phyloP scores from a whole-genome alignment of 1,140 invertebrate species.

The Cyclargus thomasi region DNA sequence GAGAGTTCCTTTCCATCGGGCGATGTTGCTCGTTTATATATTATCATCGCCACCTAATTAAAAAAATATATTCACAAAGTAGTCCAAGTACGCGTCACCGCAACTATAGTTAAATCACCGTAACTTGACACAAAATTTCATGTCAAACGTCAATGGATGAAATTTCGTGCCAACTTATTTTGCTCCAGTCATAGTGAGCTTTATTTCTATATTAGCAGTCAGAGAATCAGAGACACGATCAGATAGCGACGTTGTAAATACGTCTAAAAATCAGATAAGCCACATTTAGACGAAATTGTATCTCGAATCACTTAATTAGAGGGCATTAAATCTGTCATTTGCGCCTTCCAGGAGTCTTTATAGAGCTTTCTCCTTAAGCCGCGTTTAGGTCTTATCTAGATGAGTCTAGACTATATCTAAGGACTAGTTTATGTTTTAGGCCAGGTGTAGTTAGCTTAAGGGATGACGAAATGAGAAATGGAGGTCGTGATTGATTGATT shows the following conservation, averaged over 20 bases:
- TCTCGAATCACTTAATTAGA: constrained; percentile 62
- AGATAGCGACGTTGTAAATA: constrained; percentile 38
- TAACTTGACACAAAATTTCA: too few relatives aligned
- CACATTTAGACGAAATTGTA: constrained; percentile 36
- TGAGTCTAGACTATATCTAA: constrained; percentile 48
- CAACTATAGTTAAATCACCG: too few relatives aligned
- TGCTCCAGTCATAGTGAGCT: too few relatives aligned
- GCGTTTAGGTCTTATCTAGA: constrained; percentile 54
- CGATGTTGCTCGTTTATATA: too few relatives aligned
- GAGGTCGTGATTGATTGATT: constrained; percentile 10
- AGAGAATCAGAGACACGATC: constrained; percentile 20
- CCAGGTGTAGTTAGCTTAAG: neutral
- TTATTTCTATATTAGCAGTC: constrained; percentile 26
- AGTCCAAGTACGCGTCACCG: too few relatives aligned
- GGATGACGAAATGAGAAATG: neutral
- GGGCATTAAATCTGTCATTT: constrained; percentile 66
- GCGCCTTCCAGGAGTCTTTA: constrained; percentile 44
- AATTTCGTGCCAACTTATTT: too few relatives aligned
- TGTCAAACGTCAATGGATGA: too few relatives aligned
- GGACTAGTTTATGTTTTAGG: constrained; percentile 45
- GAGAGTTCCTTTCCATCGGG: too few relatives aligned
- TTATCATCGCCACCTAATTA: too few relatives aligned
- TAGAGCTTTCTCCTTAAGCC: constrained; percentile 46
- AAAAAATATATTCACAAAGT: too few relatives aligned
- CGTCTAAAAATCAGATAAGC: constrained; percentile 52